A percentile compares a stretch with the other conserved stretches of the same genome.
phyloP scores from a whole-genome alignment of 2,888 invertebrate genomes.

The Heliconius hortense region DNA sequence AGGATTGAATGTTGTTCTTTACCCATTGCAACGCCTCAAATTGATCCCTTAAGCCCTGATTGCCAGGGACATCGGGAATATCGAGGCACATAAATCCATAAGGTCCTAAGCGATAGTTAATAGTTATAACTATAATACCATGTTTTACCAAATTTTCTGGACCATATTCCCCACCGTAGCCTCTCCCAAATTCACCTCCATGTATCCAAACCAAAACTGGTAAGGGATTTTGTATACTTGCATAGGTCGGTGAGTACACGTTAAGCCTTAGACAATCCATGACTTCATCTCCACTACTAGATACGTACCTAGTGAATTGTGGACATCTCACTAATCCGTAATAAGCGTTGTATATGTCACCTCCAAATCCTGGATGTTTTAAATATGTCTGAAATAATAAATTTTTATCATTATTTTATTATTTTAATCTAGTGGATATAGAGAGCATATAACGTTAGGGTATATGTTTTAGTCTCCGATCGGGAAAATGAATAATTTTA shows the following conservation, averaged over 20 bases:
- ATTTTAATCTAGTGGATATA: not conserved
- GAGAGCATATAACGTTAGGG: not conserved
- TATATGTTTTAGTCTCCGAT: no score
- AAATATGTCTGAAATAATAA: slow-evolving; percentile 56
- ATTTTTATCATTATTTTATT: not conserved
- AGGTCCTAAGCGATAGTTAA: slow-evolving; percentile 73
- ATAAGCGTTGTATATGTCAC: slow-evolving; percentile 63
- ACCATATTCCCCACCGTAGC: slow-evolving; percentile 59
- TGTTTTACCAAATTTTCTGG: slow-evolving; percentile 62
- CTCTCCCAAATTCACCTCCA: slow-evolving; percentile 63
- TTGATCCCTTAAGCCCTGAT: slow-evolving; percentile 75
- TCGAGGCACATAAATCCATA: slow-evolving; percentile 75
- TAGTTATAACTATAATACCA: slow-evolving; percentile 66
- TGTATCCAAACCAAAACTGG: slow-evolving; percentile 75
- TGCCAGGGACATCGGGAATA: slow-evolving; percentile 65
- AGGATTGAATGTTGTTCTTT: slow-evolving; percentile 64
- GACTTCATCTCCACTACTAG: slow-evolving; percentile 50
- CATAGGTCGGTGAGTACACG: slow-evolving; percentile 72
- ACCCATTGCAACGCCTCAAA: slow-evolving; percentile 69
- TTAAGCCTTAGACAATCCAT: slow-evolving; percentile 86
- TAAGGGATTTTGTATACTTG: slow-evolving; percentile 61
- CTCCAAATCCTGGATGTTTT: slow-evolving; percentile 56
- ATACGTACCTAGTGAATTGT: slow-evolving; percentile 50
- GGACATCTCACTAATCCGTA: slow-evolving; percentile 66
- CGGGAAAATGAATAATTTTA: no score